Conservation (phyloP, 2,797 vertebrate species). For the Fundulus diaphanus region DNA sequence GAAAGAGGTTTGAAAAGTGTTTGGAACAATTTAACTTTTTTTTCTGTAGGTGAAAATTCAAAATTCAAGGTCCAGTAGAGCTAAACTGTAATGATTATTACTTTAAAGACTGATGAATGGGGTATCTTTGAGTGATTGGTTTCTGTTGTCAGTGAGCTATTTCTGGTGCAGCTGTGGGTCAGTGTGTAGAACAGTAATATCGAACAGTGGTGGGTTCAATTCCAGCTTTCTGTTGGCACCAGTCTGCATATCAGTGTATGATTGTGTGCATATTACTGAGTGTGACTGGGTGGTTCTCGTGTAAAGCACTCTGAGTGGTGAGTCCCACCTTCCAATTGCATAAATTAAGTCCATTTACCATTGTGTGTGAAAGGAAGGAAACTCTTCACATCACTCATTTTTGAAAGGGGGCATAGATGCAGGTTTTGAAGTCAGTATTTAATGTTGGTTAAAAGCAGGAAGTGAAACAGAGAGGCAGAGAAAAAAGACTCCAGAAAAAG, state of each 20-base stretch:
- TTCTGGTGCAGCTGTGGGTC: too few species aligned
- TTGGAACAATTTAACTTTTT: slow-evolving; percentile 39
- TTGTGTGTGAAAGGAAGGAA: slow-evolving; percentile 3
- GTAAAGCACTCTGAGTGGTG: too few species aligned
- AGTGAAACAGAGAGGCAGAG: background rate
- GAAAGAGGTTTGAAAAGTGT: slow-evolving; percentile 40
- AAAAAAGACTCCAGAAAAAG: slow-evolving; percentile 10
- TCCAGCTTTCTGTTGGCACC: too few species aligned
- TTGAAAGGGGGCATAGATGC: slow-evolving; percentile 7
- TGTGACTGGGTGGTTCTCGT: too few species aligned
- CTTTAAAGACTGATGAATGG: background rate
- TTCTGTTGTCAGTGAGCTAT: background rate
- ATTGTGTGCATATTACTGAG: too few species aligned
- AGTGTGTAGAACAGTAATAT: too few species aligned
- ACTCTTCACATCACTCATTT: background rate
- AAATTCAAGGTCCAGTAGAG: slow-evolving; percentile 10
- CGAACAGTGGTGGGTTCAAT: too few species aligned
- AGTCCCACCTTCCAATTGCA: too few species aligned
- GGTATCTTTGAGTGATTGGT: background rate
- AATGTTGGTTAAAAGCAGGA: slow-evolving; percentile 30
- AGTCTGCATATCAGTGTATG: too few species aligned
- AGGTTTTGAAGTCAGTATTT: background rate
- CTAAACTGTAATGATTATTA: slow-evolving; percentile 4
- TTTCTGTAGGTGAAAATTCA: slow-evolving; percentile 29
- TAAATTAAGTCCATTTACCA: too few species aligned